These are phyloP conservation scores for Drosophila meridionalis DNA, from an alignment of 2,888 invertebrate species.

Conservation along the genomic window DNA sequence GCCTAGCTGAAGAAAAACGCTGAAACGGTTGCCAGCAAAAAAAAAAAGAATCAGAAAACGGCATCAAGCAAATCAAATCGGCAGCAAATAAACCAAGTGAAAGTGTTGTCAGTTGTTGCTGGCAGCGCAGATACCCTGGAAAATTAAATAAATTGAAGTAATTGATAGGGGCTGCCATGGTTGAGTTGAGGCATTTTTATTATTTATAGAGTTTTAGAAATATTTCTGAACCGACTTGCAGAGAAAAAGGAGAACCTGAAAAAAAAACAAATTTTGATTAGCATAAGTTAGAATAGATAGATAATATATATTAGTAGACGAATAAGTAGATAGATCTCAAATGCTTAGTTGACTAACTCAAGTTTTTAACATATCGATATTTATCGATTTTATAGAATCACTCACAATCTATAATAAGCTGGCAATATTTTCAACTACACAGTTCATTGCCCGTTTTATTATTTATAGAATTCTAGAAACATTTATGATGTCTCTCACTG, in stretches of 20 bases:
- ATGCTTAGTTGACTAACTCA: neutral
- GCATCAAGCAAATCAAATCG: constrained; percentile 69
- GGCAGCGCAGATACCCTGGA: constrained; percentile 1
- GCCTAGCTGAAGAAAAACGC: constrained; percentile 34
- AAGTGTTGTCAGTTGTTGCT: neutral
- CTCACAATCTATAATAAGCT: no score
- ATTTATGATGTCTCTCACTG: no score
- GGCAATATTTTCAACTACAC: no score
- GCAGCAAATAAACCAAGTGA: constrained; percentile 34
- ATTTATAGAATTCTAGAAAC: no score
- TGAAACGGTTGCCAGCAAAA: constrained; percentile 13
- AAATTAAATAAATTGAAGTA: neutral
- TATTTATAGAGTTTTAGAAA: neutral
- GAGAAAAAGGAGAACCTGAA: neutral
- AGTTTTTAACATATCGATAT: no score
- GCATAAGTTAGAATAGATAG: no score
- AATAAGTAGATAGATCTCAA: no score
- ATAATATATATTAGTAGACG: no score
- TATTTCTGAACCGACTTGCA: neutral
- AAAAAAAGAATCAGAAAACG: constrained; percentile 23
- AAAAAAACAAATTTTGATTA: no score
- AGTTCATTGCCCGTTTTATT: no score
- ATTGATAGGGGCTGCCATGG: neutral
- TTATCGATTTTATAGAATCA: no score
- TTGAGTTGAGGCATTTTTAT: neutral